Evolutionary conservation across 2,797 vertebrate genomes (phyloP), one percentile per base, ranked within the genome.

Genomic region (Chiroxiphia lanceolata): DNA sequence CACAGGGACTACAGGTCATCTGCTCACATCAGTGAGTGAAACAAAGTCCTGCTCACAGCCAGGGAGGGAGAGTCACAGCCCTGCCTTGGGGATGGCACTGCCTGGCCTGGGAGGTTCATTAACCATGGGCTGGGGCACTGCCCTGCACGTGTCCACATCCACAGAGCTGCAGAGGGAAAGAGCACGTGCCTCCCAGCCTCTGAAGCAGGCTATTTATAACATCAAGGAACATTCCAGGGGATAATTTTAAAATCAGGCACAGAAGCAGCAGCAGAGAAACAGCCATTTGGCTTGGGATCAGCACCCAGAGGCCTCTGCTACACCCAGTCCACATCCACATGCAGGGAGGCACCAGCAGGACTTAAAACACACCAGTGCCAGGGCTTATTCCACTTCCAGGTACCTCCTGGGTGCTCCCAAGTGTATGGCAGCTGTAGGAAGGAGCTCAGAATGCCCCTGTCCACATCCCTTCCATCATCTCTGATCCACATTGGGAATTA

Each of bases 391-490:
- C 9, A 1, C 53, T 90, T 48, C 34, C 63, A 34, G 18, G 8
- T 6, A 5, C 17, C 60, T 82, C 48, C 40, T 60, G 44, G 19
- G 8, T 57, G 23, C 51, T 83, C n/a, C 77, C 15, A 53, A 31
- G 51, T 53, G 51, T 53, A 53, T 31, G 19, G 71, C 14, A 48
- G 60, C 47, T 47, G 15, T 9, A 34, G 38, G 33, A 70, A 22
- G 10, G 34, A 42, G 60, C 65, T 69, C 74, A 79, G 42, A 74
- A 81, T 2, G 3, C 50, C 26, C 11, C 8, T 5, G 1, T 25
- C 15, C 18, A 8, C 0, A 0, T 54, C 7, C 45, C 26, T 70
- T 71, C 65, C 36, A 12, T 27, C 57, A 47, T 0, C 19, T 59
- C 48, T 36, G 10, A 23, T 31, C n/a, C 57, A 19, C 22, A n/a